Evolutionary conservation across 2,797 vertebrate genomes (phyloP).

Genomic region (Perodicticus potto): DNA sequence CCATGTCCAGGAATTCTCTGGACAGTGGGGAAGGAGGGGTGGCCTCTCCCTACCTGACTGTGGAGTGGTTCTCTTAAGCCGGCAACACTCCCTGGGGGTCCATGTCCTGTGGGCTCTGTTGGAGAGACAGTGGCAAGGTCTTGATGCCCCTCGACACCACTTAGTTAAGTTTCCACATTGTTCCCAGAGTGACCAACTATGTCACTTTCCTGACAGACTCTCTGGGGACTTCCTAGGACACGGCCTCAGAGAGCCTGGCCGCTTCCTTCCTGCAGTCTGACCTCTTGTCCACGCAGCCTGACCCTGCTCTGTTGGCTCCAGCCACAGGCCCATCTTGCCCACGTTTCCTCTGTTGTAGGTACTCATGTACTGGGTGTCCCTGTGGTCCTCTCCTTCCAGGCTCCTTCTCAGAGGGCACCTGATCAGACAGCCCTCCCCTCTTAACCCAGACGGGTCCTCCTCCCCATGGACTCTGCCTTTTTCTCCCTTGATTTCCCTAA

Average conservation of each 20-base stretch:
- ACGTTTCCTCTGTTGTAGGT: too few relatives aligned
- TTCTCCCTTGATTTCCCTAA: background rate
- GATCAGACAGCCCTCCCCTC: background rate
- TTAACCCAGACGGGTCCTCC: too few relatives aligned
- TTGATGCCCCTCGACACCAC: fast-evolving
- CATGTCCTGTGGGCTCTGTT: background rate
- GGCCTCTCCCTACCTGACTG: fast-evolving
- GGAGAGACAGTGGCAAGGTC: background rate
- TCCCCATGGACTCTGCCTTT: fast-evolving
- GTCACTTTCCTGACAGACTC: background rate
- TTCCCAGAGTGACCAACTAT: fast-evolving
- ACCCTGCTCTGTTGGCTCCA: background rate
- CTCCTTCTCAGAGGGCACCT: too few relatives aligned
- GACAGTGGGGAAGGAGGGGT: fast-evolving
- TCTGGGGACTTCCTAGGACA: fast-evolving
- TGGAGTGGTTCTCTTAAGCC: fast-evolving
- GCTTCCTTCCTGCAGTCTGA: fast-evolving
- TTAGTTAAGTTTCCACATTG: fast-evolving
- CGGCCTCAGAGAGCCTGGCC: fast-evolving
- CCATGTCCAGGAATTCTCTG: fast-evolving
- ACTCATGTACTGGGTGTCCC: too few relatives aligned
- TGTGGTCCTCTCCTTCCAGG: too few relatives aligned
- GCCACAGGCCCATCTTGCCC: fast-evolving
- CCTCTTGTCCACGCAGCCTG: too few relatives aligned
- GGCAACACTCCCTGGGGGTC: fast-evolving